Evolutionary conservation across 1,140 invertebrate species (phyloP).

Genomic region (Lepidostoma basale): DNA sequence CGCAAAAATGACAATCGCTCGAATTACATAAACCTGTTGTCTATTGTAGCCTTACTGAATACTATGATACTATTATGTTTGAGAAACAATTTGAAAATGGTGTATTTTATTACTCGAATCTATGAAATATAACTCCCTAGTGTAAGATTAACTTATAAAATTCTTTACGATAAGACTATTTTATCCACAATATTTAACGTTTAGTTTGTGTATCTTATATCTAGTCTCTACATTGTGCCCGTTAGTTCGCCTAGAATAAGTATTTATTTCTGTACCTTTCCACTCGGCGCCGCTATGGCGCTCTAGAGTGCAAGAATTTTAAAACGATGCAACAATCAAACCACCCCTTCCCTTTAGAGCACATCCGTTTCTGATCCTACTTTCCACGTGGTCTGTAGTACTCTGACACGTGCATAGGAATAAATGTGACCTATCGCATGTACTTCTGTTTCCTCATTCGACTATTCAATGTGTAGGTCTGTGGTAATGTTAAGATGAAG

Average conservation of each 20-base stretch:
- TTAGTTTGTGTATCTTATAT: constrained; percentile 17
- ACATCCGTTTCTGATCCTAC: background rate
- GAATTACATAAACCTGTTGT: constrained; percentile 40
- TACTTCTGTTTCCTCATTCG: constrained; percentile 10
- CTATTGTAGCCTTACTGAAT: constrained; percentile 46
- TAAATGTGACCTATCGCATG: background rate
- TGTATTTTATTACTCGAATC: constrained; percentile 47
- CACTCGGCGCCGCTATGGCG: background rate
- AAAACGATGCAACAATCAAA: background rate
- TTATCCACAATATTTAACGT: constrained; percentile 34
- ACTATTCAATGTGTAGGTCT: constrained; percentile 34
- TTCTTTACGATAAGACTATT: constrained; percentile 35
- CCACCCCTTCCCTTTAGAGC: background rate
- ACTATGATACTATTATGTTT: constrained; percentile 46
- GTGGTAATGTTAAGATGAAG: constrained; percentile 38
- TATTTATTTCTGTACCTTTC: constrained; percentile 21
- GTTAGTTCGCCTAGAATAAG: constrained; percentile 24
- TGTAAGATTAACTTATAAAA: constrained; percentile 33
- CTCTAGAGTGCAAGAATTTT: background rate
- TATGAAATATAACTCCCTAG: constrained; percentile 44
- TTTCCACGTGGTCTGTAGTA: background rate
- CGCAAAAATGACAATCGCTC: constrained; percentile 2
- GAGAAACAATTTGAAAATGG: constrained; percentile 45
- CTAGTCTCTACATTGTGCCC: constrained; percentile 36
- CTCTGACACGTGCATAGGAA: background rate